These are phyloP conservation scores for Heptranchias perlo DNA, from an alignment of 2,113 vertebrate genomes.

Conservation along the genomic window DNA sequence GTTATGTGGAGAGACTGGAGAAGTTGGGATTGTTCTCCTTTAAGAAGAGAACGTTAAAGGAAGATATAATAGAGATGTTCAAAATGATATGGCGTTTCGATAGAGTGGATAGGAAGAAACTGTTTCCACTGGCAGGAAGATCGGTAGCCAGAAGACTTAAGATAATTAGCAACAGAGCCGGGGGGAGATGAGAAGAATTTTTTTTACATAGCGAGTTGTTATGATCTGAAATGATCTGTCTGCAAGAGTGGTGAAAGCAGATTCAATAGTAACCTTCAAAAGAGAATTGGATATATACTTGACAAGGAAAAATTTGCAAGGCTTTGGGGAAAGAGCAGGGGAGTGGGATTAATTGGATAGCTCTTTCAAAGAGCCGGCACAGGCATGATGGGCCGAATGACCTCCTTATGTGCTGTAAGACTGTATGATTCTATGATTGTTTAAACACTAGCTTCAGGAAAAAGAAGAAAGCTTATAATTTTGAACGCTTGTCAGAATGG, in stretches of 20 bases:
- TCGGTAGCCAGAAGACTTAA: neutral
- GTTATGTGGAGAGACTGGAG: too few species aligned
- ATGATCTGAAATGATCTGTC: neutral
- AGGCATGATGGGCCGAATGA: neutral
- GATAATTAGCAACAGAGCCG: neutral
- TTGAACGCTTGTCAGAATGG: too few species aligned
- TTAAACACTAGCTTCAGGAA: neutral
- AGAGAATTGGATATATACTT: neutral
- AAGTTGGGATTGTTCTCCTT: too few species aligned
- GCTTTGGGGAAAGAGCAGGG: neutral
- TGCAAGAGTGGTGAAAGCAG: neutral
- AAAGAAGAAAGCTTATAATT: neutral
- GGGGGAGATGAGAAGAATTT: neutral
- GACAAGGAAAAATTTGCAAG: neutral
- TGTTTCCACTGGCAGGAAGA: too few species aligned
- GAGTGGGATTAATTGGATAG: neutral
- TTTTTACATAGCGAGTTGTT: neutral
- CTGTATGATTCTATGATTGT: neutral
- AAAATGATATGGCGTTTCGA: too few species aligned
- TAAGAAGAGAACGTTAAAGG: too few species aligned
- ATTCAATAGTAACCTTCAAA: neutral
- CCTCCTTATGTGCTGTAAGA: too few species aligned
- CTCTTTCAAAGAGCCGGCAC: neutral
- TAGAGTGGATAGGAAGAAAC: too few species aligned
- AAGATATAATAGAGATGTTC: too few species aligned